Evolutionary conservation across 2,797 vertebrate genomes (phyloP).

Genomic region (Eulemur coronatus): DNA sequence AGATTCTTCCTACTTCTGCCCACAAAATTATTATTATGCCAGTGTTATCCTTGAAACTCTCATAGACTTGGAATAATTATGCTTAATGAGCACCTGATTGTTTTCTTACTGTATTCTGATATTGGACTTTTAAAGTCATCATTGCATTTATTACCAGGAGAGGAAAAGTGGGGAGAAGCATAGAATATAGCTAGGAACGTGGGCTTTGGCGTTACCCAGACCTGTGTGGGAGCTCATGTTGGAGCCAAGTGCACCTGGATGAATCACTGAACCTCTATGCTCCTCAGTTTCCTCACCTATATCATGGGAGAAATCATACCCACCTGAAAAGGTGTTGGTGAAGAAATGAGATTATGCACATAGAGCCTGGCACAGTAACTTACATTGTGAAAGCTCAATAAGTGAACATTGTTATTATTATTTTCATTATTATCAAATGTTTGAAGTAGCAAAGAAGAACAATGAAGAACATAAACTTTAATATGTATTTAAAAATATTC

Average conservation of each 20-base stretch:
- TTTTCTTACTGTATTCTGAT: neutral
- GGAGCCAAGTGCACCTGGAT: neutral
- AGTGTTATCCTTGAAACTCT: neutral
- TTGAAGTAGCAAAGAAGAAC: neutral
- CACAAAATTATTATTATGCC: neutral
- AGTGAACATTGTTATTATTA: neutral
- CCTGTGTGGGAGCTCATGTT: neutral
- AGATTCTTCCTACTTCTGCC: neutral
- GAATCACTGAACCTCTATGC: neutral
- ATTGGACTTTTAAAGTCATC: neutral
- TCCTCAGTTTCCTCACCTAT: neutral
- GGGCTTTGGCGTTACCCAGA: neutral
- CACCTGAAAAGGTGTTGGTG: neutral
- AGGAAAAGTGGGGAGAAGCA: accelerated
- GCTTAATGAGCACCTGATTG: neutral
- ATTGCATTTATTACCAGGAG: neutral
- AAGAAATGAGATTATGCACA: neutral
- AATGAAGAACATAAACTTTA: neutral
- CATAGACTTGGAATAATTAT: neutral
- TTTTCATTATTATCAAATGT: neutral
- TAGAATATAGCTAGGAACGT: neutral
- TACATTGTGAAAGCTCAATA: neutral
- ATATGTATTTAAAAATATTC: neutral
- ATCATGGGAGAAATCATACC: neutral
- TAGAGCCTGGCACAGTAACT: neutral